phyloP scores from a whole-genome alignment of 2,888 invertebrate genomes.

The Hypena proboscidalis region DNA sequence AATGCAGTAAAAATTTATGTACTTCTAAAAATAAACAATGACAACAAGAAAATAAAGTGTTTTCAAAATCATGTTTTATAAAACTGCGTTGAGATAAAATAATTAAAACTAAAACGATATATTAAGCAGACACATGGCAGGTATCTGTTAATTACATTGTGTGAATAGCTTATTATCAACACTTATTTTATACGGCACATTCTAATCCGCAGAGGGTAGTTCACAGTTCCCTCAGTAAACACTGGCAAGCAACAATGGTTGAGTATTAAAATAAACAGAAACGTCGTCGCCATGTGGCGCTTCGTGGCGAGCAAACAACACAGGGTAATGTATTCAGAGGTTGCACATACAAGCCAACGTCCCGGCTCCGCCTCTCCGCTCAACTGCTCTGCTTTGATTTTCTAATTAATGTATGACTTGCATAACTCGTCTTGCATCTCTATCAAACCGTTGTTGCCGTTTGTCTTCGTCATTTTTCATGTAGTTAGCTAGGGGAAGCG shows the following conservation, averaged over 20 bases:
- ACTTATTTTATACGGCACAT: conserved; percentile 28
- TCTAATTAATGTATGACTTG: conserved; percentile 53
- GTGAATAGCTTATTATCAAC: no score
- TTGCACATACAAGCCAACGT: conserved; percentile 50
- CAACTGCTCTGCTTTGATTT: conserved; percentile 57
- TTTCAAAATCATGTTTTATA: no score
- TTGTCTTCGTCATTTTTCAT: conserved; percentile 51
- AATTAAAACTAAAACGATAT: no score
- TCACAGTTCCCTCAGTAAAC: conserved; percentile 74
- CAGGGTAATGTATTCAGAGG: conserved; percentile 77
- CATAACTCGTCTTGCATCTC: conserved; percentile 24
- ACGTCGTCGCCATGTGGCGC: conserved; percentile 75
- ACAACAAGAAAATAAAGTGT: no score
- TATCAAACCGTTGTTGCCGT: conserved; percentile 36
- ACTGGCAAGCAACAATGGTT: conserved; percentile 76
- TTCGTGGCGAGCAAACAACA: conserved; percentile 70
- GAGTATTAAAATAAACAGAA: conserved; percentile 85
- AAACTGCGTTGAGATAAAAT: no score
- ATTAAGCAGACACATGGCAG: no score
- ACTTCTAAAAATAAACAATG: no score
- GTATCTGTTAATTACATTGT: no score
- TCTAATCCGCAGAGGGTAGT: conserved; percentile 72
- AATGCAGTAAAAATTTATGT: no score
- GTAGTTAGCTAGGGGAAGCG: conserved; percentile 56
- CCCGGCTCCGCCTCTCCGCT: conserved; percentile 37